These are phyloP conservation scores for Eristalinus aeneus DNA, from an alignment of 2,888 invertebrate species.

Conservation along the genomic window DNA sequence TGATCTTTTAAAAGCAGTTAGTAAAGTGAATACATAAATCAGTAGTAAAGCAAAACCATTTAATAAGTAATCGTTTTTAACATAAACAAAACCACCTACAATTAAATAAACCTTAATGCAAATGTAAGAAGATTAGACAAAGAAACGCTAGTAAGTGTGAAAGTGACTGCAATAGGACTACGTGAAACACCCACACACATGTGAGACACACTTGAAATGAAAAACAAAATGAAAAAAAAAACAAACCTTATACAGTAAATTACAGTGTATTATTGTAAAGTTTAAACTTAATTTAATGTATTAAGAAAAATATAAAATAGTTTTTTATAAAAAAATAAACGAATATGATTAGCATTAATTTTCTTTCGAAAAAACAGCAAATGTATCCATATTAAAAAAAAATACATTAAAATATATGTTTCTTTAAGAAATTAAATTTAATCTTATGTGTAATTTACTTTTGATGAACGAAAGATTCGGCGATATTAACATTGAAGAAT, in stretches of 20 bases:
- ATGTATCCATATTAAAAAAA: constrained; percentile 35
- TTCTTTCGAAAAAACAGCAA: constrained; percentile 15
- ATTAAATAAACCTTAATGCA: constrained; percentile 60
- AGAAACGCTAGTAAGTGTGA: constrained; percentile 28
- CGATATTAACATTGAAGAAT: constrained; percentile 62
- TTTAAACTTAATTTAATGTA: constrained; percentile 61
- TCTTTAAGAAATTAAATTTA: constrained; percentile 66
- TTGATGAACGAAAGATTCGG: constrained; percentile 43
- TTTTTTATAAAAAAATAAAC: constrained; percentile 51
- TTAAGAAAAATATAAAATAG: constrained; percentile 56
- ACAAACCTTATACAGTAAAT: constrained; percentile 45
- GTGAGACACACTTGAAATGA: constrained; percentile 12
- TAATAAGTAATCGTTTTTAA: constrained; percentile 49
- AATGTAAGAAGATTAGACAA: constrained; percentile 49
- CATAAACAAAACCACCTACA: constrained; percentile 71
- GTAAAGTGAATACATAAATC: constrained; percentile 81
- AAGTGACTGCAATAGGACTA: constrained; percentile 65
- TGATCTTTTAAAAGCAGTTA: constrained; percentile 80
- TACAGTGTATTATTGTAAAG: constrained; percentile 65
- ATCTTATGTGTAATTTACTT: constrained; percentile 44
- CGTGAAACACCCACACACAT: constrained; percentile 21
- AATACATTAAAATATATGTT: constrained; percentile 31
- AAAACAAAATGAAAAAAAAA: constrained; percentile 6
- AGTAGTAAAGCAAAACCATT: constrained; percentile 37
- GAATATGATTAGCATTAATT: constrained; percentile 56